These are phyloP conservation scores for Sebastes paucispinis DNA, from an alignment of 2,797 vertebrate genomes.

Conservation along the genomic window DNA sequence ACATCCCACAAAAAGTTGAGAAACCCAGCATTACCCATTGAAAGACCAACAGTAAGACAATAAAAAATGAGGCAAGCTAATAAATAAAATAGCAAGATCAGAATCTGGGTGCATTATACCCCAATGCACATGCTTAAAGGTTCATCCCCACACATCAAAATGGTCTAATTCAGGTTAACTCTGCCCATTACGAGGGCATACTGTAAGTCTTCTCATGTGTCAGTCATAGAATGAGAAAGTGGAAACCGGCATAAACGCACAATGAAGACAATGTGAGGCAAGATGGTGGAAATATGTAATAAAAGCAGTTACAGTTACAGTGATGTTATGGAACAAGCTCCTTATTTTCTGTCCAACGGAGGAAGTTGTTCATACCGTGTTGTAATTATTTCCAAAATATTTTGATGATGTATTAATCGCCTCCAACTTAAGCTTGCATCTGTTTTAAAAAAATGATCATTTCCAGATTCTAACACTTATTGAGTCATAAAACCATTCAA, in stretches of 20 bases:
- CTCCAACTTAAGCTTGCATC: constrained; percentile 24
- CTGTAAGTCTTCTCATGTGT: constrained; percentile 17
- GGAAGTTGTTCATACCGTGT: constrained; percentile 37
- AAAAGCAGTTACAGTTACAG: constrained; percentile 35
- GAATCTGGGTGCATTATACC: not conserved
- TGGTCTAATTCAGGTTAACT: not conserved
- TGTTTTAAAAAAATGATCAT: constrained; percentile 41
- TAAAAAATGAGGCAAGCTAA: not conserved
- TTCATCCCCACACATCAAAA: not conserved
- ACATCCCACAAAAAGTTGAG: not conserved
- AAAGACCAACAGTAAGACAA: not conserved
- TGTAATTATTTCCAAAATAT: constrained; percentile 58
- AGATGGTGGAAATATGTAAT: constrained; percentile 45
- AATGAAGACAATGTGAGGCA: constrained; percentile 49
- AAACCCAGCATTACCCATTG: not conserved
- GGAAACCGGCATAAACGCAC: constrained; percentile 40
- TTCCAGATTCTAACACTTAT: constrained; percentile 44
- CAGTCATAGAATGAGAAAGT: constrained; percentile 44
- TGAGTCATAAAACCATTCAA: constrained; percentile 45
- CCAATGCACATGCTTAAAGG: not conserved
- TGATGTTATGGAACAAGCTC: constrained; percentile 59
- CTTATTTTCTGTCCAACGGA: constrained; percentile 10
- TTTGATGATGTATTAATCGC: constrained; percentile 21
- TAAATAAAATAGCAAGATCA: not conserved
- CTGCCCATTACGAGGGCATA: not conserved